Conservation (phyloP, 2,888 invertebrate species). For the Drosophila algonquin region DNA sequence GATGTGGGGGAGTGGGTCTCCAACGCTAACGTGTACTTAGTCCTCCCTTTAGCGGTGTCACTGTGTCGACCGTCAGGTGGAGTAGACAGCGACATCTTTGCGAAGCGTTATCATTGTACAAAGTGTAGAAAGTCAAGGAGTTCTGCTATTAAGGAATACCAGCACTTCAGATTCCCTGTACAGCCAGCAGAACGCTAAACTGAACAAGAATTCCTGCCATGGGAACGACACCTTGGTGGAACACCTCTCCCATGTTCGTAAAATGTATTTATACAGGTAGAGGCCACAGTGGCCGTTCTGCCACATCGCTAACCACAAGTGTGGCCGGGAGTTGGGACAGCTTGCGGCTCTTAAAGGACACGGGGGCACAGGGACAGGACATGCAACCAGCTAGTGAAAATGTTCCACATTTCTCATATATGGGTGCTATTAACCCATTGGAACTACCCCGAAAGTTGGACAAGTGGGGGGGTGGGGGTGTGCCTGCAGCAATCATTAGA, state of each 20-base stretch:
- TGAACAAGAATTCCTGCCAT: not conserved
- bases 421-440: not conserved
- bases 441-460: not conserved
- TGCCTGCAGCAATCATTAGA: conserved; percentile 33
- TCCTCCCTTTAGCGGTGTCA: conserved; percentile 19
- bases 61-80: conserved; percentile 5
- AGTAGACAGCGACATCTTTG: conserved; percentile 31
- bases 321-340: not conserved
- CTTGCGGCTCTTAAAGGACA: conserved; percentile 1
- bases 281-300: not conserved
- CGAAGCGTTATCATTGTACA: conserved; percentile 31
- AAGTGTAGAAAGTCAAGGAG: conserved; percentile 18
- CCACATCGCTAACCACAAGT: not conserved
- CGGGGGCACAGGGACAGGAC: not conserved
- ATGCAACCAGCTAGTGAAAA: conserved; percentile 20
- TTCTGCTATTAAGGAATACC: not conserved
- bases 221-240: not conserved
- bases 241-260: not conserved
- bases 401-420: conserved; percentile 8
- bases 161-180: not conserved
- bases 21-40: conserved; percentile 1
- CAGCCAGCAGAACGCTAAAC: not conserved
- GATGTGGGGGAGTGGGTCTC: not conserved
- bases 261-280: not conserved
- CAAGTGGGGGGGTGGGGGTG: not conserved